Base-by-base conservation (phyloP, 2,888 invertebrate genomes). In the Flexamia atlantica region DNA sequence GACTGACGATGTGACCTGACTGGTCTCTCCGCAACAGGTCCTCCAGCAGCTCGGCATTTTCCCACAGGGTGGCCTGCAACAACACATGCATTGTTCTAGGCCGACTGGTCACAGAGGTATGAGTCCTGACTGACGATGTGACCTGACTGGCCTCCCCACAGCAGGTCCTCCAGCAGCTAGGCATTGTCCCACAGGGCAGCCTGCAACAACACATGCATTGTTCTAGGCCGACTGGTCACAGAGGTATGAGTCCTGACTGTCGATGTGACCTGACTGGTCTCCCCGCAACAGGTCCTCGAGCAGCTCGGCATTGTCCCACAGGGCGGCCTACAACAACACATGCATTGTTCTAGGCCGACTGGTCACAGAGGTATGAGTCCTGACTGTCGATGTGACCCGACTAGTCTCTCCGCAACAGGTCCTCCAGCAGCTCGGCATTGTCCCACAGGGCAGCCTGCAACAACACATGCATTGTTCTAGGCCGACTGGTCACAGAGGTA, bases 181-280 rank as follows among this genome's bases (percentile, higher is more conserved):
- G 95, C 93, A 89, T 97, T 97, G 90, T 97, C 97, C 97, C 97
- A 97, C n/a, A 97, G 90, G 0, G 97, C 96, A 17, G 97, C 96
- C 94, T 95, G 86, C 60, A 79, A 46, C 60, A 3, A 53, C 36
- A 36, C 36, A 36, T 36, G 4, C 36, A n/a, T n/a, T n/a, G n/a
- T n/a, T n/a, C n/a, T n/a, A n/a, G n/a, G n/a, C n/a, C n/a, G n/a
- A n/a, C n/a, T n/a, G n/a, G n/a, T n/a, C n/a, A n/a, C n/a, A n/a
- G n/a, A n/a, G n/a, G n/a, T 9, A 36, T 36, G 5, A 36, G 36
- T 36, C 36, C 36, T 36, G 36, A 36, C 36, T 36, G 36, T 36
- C 36, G 4, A 4, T 36, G 36, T 36, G 36, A 9, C 36, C 36
- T 36, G 36, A 36, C 36, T 36, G 36, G 36, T 36, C 36, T 36